Evolutionary conservation across 2,888 invertebrate species (phyloP).

Genomic region (Drosophila anomalata): DNA sequence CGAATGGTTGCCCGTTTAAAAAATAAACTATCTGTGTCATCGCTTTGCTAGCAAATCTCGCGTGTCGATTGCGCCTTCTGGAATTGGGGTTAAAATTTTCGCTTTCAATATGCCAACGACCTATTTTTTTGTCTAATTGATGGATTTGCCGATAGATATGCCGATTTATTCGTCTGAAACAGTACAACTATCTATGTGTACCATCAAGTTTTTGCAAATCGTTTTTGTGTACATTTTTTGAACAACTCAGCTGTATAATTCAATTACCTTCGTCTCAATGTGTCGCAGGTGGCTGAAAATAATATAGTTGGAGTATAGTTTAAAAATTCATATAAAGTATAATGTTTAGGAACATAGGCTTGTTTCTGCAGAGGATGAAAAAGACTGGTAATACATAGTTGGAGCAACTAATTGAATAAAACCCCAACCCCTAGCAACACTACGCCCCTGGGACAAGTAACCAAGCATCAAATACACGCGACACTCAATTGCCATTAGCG

Average conservation of each 20-base stretch:
- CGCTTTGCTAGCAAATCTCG: slow-evolving; percentile 43
- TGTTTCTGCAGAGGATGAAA: slow-evolving; percentile 3
- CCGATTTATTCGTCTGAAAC: neutral
- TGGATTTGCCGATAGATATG: neutral
- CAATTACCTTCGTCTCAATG: neutral
- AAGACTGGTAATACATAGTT: neutral
- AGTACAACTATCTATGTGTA: neutral
- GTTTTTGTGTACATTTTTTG: neutral
- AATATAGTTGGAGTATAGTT: slow-evolving; percentile 1
- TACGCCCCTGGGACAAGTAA: slow-evolving; percentile 64
- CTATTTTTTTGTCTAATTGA: slow-evolving; percentile 20
- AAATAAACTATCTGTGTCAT: slow-evolving; percentile 58
- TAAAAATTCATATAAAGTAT: neutral
- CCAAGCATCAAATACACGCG: slow-evolving; percentile 72
- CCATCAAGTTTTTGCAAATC: neutral
- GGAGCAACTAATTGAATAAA: slow-evolving; percentile 18
- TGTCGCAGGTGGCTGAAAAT: neutral
- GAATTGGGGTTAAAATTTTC: slow-evolving; percentile 42
- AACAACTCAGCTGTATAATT: neutral
- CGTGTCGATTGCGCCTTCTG: slow-evolving; percentile 23
- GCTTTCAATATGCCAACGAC: slow-evolving; percentile 55
- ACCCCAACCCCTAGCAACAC: slow-evolving; percentile 20
- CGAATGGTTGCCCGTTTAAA: slow-evolving; percentile 43
- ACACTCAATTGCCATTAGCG: slow-evolving; percentile 68
- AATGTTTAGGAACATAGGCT: neutral